Conservation (phyloP, 2,797 vertebrate species). For the Coreius guichenoti region DNA sequence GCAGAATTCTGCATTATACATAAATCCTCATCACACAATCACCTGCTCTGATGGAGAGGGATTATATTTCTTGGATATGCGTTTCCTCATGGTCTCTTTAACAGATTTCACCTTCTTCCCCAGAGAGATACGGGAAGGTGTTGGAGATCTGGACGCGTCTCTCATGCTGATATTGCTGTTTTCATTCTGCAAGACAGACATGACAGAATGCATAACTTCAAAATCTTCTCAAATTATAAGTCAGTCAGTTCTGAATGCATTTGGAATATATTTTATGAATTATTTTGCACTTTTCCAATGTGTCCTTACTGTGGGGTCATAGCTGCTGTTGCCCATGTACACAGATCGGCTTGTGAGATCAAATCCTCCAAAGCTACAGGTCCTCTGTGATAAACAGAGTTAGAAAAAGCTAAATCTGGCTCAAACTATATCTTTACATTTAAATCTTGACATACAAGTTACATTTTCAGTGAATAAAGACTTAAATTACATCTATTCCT, state of each 20-base stretch:
- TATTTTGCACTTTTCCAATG: background rate
- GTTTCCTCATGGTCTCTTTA: slow-evolving; percentile 98
- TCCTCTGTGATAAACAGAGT: slow-evolving; percentile 82
- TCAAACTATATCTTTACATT: background rate
- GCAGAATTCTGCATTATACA: background rate
- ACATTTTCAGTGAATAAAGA: background rate
- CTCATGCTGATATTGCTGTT: slow-evolving; percentile 66
- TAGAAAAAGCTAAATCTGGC: background rate
- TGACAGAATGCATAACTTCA: slow-evolving; percentile 59
- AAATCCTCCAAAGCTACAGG: slow-evolving; percentile 98
- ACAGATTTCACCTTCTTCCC: slow-evolving; percentile 99
- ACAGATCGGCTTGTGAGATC: slow-evolving; percentile 94
- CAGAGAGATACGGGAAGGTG: slow-evolving; percentile 92
- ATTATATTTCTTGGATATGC: slow-evolving; percentile 97
- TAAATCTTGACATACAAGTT: background rate
- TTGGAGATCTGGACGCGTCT: slow-evolving; percentile 92
- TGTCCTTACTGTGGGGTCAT: slow-evolving; percentile 86
- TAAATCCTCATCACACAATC: background rate
- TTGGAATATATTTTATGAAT: background rate
- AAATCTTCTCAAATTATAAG: background rate
- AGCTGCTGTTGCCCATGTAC: slow-evolving; percentile 83
- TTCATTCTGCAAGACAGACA: slow-evolving; percentile 79
- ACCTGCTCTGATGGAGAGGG: slow-evolving; percentile 94
- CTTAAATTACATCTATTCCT: background rate
- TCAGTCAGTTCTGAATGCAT: background rate